Evolutionary conservation across 2,888 invertebrate species (phyloP), one percentile per base, ranked within the genome.

Genomic region (Napeogenes sylphis): DNA sequence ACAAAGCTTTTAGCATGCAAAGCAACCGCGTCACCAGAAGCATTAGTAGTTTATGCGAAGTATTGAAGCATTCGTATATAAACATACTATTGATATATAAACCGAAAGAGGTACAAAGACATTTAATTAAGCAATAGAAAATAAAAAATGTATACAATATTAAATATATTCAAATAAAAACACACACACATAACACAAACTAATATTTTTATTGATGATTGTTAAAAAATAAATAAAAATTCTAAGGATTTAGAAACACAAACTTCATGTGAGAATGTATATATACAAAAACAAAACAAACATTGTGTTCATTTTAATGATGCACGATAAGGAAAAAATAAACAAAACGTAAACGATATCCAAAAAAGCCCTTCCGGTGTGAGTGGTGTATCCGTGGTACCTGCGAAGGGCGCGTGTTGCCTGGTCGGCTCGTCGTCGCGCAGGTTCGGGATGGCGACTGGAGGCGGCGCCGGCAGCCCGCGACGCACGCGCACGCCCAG

Each of bases 391-490:
- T 21, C 12, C n/a, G 56, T 21, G 58, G 69, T 74, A 75, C 74
- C 74, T 75, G 74, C 68, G 68, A 74, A 71, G 66, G 73, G 73
- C 62, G 68, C 63, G 63, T 68, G 61, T 61, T 70, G 75, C 70
- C 71, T 76, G 72, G 72, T 80, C 74, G 71, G 78, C 71, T 68
- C 78, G 81, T 93, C 93, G 85, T 93, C 93, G 87, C 97, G 94
- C 90, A 97, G 94, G 92, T 96, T 95, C 84, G 97, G 97, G 86
- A 97, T 97, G 87, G 96, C 94, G 85, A 92, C 92, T 85, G 96
- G 94, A 87, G 93, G 92, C 88, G 95, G 94, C 92, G 95, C 94
- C 89, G 96, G 95, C 91, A 97, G 94, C 89, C 95, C 93, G 77
- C 89, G 94, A 91, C 93, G 93, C 92, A 95, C 96, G 83, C 94